A percentile compares a stretch with the other conserved stretches of the same genome.
Conservation (phyloP, 2,113 vertebrate genomes). For the Bos javanicus region DNA sequence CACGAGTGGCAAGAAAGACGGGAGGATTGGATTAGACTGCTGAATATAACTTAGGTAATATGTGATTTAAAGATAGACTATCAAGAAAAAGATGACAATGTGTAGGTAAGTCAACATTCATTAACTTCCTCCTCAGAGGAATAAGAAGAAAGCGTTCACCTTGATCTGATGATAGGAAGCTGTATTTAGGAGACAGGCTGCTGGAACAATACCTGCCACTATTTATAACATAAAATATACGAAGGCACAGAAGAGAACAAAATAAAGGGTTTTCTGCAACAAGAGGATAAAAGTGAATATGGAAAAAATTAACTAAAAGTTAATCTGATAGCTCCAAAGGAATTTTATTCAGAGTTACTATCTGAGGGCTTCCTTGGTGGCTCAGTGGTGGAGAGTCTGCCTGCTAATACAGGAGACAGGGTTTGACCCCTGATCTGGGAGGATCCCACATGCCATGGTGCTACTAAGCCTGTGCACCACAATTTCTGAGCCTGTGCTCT, state of each 20-base stretch:
- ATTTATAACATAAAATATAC: slow-evolving; percentile 1
- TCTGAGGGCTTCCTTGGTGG: not conserved
- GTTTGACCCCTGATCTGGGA: not conserved
- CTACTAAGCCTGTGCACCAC: not conserved
- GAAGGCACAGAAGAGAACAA: not conserved
- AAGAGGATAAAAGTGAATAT: slow-evolving; percentile 2
- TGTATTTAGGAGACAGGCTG: not conserved
- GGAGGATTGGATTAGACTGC: slow-evolving; percentile 2
- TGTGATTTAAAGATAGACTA: not conserved
- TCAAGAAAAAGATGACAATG: slow-evolving; percentile 25
- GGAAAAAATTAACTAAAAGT: slow-evolving; percentile 10
- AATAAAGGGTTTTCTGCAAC: not conserved
- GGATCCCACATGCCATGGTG: not conserved
- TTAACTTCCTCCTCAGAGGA: not conserved
- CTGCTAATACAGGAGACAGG: not conserved
- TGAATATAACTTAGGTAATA: slow-evolving; percentile 1
- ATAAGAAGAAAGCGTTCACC: not conserved
- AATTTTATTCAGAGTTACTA: not conserved
- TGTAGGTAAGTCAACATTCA: not conserved
- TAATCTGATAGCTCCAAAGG: not conserved
- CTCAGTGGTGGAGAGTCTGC: not conserved
- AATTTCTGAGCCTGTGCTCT: not conserved
- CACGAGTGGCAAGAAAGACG: not conserved
- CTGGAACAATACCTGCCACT: not conserved
- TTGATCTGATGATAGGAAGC: not conserved